Percentiles rank a stretch among this genome's conserved stretches.
phyloP scores from a whole-genome alignment of 2,888 invertebrate species.

The Anthoptus insignis region DNA sequence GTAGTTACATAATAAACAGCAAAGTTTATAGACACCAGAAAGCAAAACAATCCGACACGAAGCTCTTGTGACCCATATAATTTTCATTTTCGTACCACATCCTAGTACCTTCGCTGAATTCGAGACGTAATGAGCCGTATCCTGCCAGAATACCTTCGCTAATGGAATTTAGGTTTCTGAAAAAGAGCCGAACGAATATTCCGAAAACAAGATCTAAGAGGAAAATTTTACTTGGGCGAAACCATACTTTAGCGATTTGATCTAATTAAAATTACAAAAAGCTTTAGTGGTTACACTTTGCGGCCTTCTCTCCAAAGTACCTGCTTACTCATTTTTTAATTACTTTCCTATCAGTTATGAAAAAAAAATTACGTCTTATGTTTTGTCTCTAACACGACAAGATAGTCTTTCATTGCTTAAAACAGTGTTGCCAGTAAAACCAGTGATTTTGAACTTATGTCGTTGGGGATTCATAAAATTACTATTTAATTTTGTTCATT shows the following conservation, averaged over 20 bases:
- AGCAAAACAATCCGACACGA: not conserved
- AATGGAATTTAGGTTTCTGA: conserved; percentile 31
- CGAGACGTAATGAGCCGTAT: conserved; percentile 27
- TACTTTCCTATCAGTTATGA: no score
- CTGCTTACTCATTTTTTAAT: no score
- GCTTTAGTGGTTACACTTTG: not conserved
- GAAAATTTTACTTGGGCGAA: not conserved
- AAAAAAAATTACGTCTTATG: no score
- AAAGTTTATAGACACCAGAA: not conserved
- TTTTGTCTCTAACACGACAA: no score
- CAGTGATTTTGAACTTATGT: no score
- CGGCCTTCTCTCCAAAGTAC: no score
- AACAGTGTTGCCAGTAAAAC: no score
- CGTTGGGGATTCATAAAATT: no score
- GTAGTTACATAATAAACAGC: no score
- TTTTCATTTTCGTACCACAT: conserved; percentile 28
- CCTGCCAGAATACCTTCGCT: conserved; percentile 26
- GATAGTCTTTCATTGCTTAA: no score
- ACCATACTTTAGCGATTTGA: not conserved
- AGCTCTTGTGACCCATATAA: conserved; percentile 4
- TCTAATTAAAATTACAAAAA: not conserved
- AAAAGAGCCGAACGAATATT: conserved; percentile 25
- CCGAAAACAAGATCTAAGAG: not conserved
- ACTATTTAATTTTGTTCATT: no score
- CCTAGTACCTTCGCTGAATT: conserved; percentile 6